A percentile compares a stretch with the other conserved stretches of the same genome.
Conservation (phyloP, 2,113 vertebrate species). For the Psittacula cyanocephala region DNA sequence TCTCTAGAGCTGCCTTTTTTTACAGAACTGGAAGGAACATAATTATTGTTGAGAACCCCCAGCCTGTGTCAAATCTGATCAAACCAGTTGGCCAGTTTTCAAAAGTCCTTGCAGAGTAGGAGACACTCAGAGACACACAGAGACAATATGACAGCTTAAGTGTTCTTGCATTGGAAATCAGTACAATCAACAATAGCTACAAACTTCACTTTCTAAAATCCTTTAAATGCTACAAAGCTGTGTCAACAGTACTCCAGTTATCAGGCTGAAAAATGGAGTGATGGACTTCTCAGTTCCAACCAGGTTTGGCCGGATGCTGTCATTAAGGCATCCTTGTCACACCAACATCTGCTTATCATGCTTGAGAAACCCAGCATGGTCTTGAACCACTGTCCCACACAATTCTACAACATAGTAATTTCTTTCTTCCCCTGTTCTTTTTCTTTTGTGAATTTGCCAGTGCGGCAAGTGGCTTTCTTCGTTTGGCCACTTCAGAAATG, state of each 20-base stretch:
- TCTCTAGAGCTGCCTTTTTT: background rate
- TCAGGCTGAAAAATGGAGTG: background rate
- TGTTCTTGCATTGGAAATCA: background rate
- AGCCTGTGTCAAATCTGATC: conserved; percentile 19
- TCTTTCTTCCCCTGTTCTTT: background rate
- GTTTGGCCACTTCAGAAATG: background rate
- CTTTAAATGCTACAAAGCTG: background rate
- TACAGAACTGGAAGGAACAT: background rate
- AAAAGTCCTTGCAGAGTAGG: background rate
- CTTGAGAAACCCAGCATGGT: background rate
- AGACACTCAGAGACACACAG: background rate
- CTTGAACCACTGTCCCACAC: background rate
- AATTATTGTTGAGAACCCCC: conserved; percentile 20
- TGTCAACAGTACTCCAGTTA: background rate
- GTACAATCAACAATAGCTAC: background rate
- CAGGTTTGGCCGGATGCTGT: background rate
- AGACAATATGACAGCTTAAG: background rate
- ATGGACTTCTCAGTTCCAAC: background rate
- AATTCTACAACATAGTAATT: background rate
- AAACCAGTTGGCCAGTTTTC: background rate
- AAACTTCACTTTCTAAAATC: background rate
- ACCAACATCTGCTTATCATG: background rate
- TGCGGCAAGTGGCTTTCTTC: background rate
- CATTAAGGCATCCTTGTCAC: background rate
- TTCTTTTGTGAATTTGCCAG: background rate